phyloP scores from a whole-genome alignment of 1,140 invertebrate genomes.

The Drosophila arizonae region DNA sequence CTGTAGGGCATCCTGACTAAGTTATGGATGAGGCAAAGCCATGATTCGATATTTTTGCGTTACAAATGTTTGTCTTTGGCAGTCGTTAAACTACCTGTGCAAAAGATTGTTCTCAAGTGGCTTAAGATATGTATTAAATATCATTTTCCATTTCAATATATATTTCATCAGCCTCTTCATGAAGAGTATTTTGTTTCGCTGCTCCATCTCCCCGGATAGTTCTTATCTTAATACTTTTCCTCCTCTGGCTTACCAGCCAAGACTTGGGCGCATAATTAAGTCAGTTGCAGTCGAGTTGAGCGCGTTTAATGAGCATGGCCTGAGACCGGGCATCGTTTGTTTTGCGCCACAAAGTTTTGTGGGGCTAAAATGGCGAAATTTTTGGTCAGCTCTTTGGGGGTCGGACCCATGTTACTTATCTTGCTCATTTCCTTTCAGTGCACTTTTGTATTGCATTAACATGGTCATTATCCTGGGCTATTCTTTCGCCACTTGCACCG shows the following conservation, averaged over 20 bases:
- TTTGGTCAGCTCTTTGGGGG: constrained; percentile 42
- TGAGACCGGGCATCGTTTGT: constrained; percentile 48
- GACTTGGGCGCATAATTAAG: constrained; percentile 78
- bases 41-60: no score
- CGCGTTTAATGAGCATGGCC: constrained; percentile 72
- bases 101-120: no score
- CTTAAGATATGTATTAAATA: no score
- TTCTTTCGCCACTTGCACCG: constrained; percentile 33
- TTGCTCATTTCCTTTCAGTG: constrained; percentile 81
- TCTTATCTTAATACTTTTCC: constrained; percentile 11
- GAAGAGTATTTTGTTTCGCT: constrained; percentile 8
- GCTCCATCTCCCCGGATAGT: constrained; percentile 11
- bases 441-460: constrained; percentile 80
- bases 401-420: constrained; percentile 67
- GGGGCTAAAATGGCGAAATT: constrained; percentile 10
- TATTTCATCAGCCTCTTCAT: background rate
- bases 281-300: constrained; percentile 71
- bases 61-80: no score
- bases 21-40: background rate
- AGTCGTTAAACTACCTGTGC: no score
- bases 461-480: constrained; percentile 74
- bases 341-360: constrained; percentile 41
- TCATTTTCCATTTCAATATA: no score
- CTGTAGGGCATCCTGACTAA: background rate
- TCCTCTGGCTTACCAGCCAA: constrained; percentile 30